Evolutionary conservation across 2,797 vertebrate genomes (phyloP).

Genomic region (Jordanella pulchra): DNA sequence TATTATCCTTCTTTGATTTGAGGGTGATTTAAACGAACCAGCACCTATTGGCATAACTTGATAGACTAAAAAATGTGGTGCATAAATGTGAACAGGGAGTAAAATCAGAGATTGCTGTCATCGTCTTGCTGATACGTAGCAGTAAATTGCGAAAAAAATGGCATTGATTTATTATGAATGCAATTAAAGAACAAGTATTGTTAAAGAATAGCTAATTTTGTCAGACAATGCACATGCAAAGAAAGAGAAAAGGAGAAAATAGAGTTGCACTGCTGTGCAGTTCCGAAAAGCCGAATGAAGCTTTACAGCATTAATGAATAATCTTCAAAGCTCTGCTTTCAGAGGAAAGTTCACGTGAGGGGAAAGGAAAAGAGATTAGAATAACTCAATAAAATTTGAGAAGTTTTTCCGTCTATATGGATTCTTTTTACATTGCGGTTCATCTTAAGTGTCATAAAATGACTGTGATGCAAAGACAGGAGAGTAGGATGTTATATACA

Average conservation of each 20-base stretch:
- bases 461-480: constrained; percentile 20
- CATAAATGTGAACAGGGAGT: neutral
- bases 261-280: constrained; percentile 13
- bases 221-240: constrained; percentile 6
- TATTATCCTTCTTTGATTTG: neutral
- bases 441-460: constrained; percentile 17
- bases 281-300: constrained; percentile 24
- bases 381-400: constrained; percentile 12
- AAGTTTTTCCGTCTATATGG: neutral
- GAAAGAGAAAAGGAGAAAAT: neutral
- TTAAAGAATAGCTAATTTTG: neutral
- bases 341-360: constrained; percentile 1
- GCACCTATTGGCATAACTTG: neutral
- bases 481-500: constrained; percentile 18
- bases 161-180: neutral
- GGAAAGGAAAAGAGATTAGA: constrained; percentile 16
- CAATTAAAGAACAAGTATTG: neutral
- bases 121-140: neutral
- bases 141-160: neutral
- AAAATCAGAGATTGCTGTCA: neutral
- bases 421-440: constrained; percentile 8
- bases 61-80: neutral
- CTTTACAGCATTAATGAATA: constrained; percentile 3
- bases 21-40: neutral
- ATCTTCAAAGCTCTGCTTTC: constrained; percentile 11